Evolutionary conservation across 2,888 invertebrate genomes (phyloP).

Genomic region (Eupeodes luniger): DNA sequence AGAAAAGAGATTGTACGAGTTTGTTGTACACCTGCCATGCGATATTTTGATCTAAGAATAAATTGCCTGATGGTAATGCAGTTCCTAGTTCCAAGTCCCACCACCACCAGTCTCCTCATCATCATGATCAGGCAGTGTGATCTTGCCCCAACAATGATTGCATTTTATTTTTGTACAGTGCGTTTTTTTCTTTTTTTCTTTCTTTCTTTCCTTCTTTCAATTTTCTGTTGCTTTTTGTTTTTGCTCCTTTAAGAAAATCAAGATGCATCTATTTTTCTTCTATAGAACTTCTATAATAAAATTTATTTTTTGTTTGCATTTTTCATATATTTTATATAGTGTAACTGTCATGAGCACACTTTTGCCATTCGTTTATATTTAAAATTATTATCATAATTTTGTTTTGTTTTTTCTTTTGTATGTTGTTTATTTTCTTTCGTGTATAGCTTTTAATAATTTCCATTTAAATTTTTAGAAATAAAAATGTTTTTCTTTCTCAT

Average conservation of each 20-base stretch:
- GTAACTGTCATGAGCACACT: slow-evolving; percentile 16
- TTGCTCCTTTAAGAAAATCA: neutral
- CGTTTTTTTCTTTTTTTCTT: no score
- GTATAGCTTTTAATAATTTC: slow-evolving; percentile 31
- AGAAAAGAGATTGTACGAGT: slow-evolving; percentile 3
- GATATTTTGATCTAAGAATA: slow-evolving; percentile 71
- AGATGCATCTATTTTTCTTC: neutral
- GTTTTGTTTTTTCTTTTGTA: neutral
- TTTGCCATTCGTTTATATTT: slow-evolving; percentile 18
- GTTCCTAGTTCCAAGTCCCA: neutral
- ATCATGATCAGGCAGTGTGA: neutral
- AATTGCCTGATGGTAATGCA: slow-evolving; percentile 46
- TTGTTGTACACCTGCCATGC: slow-evolving; percentile 59
- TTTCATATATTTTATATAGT: neutral
- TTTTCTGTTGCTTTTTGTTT: neutral
- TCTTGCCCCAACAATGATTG: slow-evolving; percentile 52
- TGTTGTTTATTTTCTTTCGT: slow-evolving; percentile 28
- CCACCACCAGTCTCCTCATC: no score
- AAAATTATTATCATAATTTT: slow-evolving; percentile 6
- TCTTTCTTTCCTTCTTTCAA: neutral
- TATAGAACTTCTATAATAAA: slow-evolving; percentile 28
- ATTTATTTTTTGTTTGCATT: neutral
- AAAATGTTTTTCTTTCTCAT: slow-evolving; percentile 51
- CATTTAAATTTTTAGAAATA: slow-evolving; percentile 40
- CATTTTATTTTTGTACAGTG: slow-evolving; percentile 57